Percentiles rank a stretch among this genome's conserved stretches.
phyloP scores from a whole-genome alignment of 2,113 vertebrate species.

The Poecilia latipinna region DNA sequence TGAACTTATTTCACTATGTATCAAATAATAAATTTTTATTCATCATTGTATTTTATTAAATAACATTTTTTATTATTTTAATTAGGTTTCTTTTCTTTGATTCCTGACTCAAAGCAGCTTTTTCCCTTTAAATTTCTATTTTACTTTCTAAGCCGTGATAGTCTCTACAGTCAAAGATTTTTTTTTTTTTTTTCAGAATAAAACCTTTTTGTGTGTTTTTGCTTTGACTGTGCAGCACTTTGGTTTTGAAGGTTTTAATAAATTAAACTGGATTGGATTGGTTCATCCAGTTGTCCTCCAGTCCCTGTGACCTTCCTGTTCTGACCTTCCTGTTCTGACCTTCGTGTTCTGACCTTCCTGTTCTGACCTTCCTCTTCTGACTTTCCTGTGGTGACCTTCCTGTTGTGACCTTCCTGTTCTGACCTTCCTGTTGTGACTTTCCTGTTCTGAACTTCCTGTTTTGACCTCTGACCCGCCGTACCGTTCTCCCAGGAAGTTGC shows the following conservation, averaged over 20 bases:
- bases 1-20: neutral
- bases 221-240: no score
- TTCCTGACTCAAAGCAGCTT: neutral
- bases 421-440: no score
- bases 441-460: neutral
- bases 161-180: neutral
- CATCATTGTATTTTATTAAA: neutral
- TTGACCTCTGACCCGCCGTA: constrained; percentile 34
- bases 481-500: constrained; percentile 91
- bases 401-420: neutral
- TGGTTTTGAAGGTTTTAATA: no score
- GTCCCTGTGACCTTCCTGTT: neutral
- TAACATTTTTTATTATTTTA: neutral
- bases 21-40: neutral
- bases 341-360: no score
- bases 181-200: neutral
- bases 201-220: neutral
- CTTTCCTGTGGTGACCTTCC: no score
- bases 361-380: neutral
- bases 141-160: neutral
- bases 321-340: no score
- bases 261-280: no score
- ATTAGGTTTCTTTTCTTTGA: neutral
- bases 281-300: no score
- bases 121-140: neutral